A percentile compares a stretch with the other conserved stretches of the same genome.
Evolutionary conservation across 1,140 invertebrate genomes (phyloP).

Genomic region (Apocrypta bakeri): DNA sequence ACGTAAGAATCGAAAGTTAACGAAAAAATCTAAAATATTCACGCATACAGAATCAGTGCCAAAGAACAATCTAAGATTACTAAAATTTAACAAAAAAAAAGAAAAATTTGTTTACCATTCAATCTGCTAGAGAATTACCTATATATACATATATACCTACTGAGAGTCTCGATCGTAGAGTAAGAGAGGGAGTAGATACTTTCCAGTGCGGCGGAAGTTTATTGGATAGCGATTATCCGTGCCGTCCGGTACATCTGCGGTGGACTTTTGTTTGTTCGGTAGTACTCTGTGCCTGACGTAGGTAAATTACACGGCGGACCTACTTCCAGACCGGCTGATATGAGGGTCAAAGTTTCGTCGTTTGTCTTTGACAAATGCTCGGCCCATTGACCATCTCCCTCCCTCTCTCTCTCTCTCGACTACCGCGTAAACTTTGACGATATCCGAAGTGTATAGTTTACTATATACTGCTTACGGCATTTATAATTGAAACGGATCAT

Average conservation of each 20-base stretch:
- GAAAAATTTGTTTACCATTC: too few relatives aligned
- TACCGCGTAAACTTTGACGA: neutral
- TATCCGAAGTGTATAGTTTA: neutral
- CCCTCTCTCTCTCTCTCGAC: neutral
- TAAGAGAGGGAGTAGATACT: neutral
- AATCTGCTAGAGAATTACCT: too few relatives aligned
- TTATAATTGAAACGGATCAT: too few relatives aligned
- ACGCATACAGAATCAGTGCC: too few relatives aligned
- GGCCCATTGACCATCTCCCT: neutral
- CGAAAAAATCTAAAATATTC: too few relatives aligned
- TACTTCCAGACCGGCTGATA: neutral
- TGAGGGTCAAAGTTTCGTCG: slow-evolving; percentile 1
- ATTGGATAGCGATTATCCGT: neutral
- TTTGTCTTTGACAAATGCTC: slow-evolving; percentile 1
- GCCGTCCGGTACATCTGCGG: neutral
- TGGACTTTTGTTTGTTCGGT: neutral
- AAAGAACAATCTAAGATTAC: too few relatives aligned
- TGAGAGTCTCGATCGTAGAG: too few relatives aligned
- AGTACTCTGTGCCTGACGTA: neutral
- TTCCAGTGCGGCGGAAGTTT: neutral
- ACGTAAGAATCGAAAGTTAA: too few relatives aligned
- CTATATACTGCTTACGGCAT: too few relatives aligned
- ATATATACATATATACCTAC: too few relatives aligned
- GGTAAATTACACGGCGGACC: slow-evolving; percentile 1
- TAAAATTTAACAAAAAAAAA: too few relatives aligned